Percentiles rank a stretch among this genome's conserved stretches.
phyloP scores from a whole-genome alignment of 2,797 vertebrate species.

The Nyctalus aviator region DNA sequence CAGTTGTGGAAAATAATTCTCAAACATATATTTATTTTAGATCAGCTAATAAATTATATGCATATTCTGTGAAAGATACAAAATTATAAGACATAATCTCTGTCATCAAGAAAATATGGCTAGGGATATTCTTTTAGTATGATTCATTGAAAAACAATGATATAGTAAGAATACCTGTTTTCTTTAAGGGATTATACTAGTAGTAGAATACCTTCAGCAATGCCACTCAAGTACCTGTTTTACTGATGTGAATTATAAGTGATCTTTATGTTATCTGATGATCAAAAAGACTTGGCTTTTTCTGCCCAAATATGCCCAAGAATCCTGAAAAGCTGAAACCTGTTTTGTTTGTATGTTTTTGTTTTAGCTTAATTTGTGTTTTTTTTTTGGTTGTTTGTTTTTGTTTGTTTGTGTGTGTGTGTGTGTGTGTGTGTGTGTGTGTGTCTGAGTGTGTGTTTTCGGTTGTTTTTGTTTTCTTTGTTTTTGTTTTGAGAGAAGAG shows the following conservation, averaged over 20 bases:
- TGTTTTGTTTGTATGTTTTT: not conserved
- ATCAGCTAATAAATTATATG: constrained; percentile 32
- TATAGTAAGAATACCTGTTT: not conserved
- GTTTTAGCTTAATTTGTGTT: not conserved
- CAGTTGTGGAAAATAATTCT: not conserved
- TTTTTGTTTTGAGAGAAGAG: not conserved
- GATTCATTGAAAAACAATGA: constrained; percentile 5
- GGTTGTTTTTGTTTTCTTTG: not conserved
- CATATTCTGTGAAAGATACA: not conserved
- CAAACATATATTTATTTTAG: constrained; percentile 39
- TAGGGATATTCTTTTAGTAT: not conserved
- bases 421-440: not conserved
- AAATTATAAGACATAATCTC: not conserved
- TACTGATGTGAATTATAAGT: not conserved
- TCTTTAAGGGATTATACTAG: not conserved
- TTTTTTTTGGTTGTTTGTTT: too few species aligned
- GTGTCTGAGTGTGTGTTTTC: not conserved
- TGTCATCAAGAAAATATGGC: constrained; percentile 4
- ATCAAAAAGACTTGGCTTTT: not conserved
- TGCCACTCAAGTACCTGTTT: not conserved
- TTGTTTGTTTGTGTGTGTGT: too few species aligned
- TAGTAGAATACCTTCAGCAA: not conserved
- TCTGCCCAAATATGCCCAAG: not conserved
- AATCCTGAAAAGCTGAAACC: not conserved
- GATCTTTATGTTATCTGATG: not conserved